Evolutionary conservation across 2,888 invertebrate species (phyloP), one percentile per base, ranked within the genome.

Genomic region (Dasysyrphus albostriatus): DNA sequence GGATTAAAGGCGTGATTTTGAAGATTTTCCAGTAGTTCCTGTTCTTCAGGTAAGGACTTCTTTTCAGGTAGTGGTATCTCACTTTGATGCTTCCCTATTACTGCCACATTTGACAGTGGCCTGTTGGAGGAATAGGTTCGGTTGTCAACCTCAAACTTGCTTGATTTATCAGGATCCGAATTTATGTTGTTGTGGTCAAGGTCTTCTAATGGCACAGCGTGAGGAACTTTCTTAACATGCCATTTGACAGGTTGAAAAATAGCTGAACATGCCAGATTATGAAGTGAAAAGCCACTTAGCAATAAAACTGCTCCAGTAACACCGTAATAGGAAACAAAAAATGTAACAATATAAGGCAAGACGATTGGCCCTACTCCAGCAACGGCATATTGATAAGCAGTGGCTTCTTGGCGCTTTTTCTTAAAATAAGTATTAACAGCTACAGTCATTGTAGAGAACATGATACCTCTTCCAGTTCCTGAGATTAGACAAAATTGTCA

Each of bases 361-460:
- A 96, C 89, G 47, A 96, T 95, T 1, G 96, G 96, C 0, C 96
- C 96, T 29, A 96, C 90, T 0, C 95, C 96, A 5, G 96, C 96
- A 0, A 95, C 94, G 0, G 95, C 95, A 94, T 95, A 96, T 88
- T 95, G 95, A 75, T 95, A 92, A 0, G 96, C 95, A 0, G 96
- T 95, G 0, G 96, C 96, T 54, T 95, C 93, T 90, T 96, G 93
- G 90, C 96, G 93, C 90, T 94, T 94, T 65, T 94, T 93, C 90
- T 95, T 95, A 93, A 96, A 96, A 91, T 95, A 96, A 4, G 96
- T 96, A 90, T 96, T 96, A 79, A 96, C 92, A 2, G 96, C 96
- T 85, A 96, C 91, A 12, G 95, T 94, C 89, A 95, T 95, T 4
- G 96, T 94, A 0, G 96, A 95, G 89, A 95, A 94, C 47, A 94